Evolutionary conservation across 2,797 vertebrate species (phyloP), one percentile per base, ranked within the genome.

Genomic region (Buphagus erythrorhynchus): DNA sequence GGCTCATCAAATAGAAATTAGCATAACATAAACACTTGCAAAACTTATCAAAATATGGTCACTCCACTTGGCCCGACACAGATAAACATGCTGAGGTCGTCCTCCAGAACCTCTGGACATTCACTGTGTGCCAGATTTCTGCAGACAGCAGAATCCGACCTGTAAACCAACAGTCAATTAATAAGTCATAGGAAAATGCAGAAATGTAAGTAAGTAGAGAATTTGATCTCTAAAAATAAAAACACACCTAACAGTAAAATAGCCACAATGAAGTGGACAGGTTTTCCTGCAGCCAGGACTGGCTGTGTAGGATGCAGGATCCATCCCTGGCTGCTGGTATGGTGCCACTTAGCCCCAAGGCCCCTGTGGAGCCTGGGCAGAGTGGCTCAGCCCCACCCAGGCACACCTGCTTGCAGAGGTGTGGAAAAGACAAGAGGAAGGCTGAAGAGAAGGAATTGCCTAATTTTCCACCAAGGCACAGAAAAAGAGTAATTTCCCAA

Each of bases 1-100:
- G 85, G 82, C 91, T 86, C 91, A 90, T 96, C 95, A 92, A 95
- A 95, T 40, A 59, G 89, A 95, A 93, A 95, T 95, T 93, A 93
- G 63, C 87, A 79, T 93, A 95, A 73, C 63, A 73, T 78, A 90
- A 95, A 96, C 89, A 94, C 49, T 80, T 16, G 0, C 89, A 76
- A 83, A 92, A 83, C 55, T 62, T 72, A 81, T 0, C 75, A 88
- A 93, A 94, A 81, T 72, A 72, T 45, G 89, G 36, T 88, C 79
- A 73, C 79, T 94, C 45, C 52, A 25, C 66, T 91, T 78, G 87
- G 91, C 52, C 55, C 0, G 0, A 40, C 81, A 31, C 38, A 72
- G 49, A 93, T 61, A 85, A 94, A 88, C 75, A 90, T 16, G 29
- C 74, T 2, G 18, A 88, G 73, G 59, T 86, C 5, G 0, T 61